Conservation (phyloP, 92 coral and sea anemone genomes). For the Siderastrea radians region DNA sequence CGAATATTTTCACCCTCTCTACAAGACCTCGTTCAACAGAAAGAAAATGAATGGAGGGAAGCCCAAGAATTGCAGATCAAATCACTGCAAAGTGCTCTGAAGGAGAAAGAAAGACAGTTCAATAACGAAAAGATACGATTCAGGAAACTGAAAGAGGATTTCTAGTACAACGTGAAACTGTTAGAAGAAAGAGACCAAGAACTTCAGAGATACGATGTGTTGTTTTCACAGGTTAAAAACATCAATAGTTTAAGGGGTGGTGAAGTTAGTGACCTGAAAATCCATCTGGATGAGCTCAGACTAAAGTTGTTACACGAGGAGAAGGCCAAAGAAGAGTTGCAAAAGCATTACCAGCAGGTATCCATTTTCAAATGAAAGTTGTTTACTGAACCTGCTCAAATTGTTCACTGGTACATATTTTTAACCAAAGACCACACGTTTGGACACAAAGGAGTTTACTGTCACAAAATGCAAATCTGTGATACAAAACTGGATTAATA, state of each 20-base stretch:
- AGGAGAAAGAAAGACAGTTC: conserved; percentile 80
- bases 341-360: conserved; percentile 92
- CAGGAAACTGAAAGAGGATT: conserved; percentile 93
- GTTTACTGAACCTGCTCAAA: too few species aligned
- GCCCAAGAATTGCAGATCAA: conserved; percentile 84
- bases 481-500: too few species aligned
- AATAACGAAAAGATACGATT: conserved; percentile 86
- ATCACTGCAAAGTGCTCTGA: conserved; percentile 77
- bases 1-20: conserved; percentile 2
- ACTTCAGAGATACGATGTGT: conserved; percentile 83
- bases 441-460: too few species aligned
- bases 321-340: conserved; percentile 87
- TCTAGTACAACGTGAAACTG: conserved; percentile 90
- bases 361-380: too few species aligned
- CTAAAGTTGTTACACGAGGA: conserved; percentile 79
- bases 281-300: conserved; percentile 87
- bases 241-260: conserved; percentile 77
- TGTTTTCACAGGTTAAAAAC: conserved; percentile 79
- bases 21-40: conserved; percentile 86
- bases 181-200: conserved; percentile 91
- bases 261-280: conserved; percentile 92
- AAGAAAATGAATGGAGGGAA: conserved; percentile 97
- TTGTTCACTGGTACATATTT: too few species aligned
- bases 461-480: too few species aligned
- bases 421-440: too few species aligned